Evolutionary conservation across 2,113 vertebrate species (phyloP).

Genomic region (Marmota flaviventris): DNA sequence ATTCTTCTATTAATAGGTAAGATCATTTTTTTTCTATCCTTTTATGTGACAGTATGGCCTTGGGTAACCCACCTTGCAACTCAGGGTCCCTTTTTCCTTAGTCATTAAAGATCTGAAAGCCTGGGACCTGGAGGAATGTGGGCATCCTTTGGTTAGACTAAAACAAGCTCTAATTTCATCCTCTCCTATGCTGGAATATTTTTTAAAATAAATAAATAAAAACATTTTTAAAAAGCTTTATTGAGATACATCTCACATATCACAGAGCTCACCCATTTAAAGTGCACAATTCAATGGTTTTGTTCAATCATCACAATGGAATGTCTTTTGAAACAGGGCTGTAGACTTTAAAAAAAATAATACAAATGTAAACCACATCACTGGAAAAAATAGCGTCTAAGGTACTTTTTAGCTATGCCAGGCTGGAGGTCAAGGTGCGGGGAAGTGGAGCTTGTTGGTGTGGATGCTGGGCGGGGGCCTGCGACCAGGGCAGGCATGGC

Average conservation of each 20-base stretch:
- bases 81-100: background rate
- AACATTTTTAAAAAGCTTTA: background rate
- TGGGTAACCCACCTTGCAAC: background rate
- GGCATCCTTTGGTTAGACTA: background rate
- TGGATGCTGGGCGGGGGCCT: background rate
- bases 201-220: background rate
- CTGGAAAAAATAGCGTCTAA: background rate
- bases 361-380: background rate
- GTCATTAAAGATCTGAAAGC: background rate
- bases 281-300: background rate
- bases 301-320: background rate
- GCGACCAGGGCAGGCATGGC: background rate
- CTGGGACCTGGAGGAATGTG: rapidly evolving
- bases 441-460: rapidly evolving
- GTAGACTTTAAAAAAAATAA: background rate
- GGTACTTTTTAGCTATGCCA: background rate
- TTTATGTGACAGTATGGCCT: background rate
- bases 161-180: background rate
- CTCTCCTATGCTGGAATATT: background rate
- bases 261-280: background rate
- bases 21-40: background rate
- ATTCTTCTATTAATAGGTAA: background rate
- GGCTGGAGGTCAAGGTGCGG: background rate
- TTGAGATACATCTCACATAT: background rate
- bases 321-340: conserved; percentile 9